Percentiles rank a stretch among this genome's conserved stretches.
phyloP scores from a whole-genome alignment of 2,797 vertebrate genomes.

The Siniperca scherzeri region DNA sequence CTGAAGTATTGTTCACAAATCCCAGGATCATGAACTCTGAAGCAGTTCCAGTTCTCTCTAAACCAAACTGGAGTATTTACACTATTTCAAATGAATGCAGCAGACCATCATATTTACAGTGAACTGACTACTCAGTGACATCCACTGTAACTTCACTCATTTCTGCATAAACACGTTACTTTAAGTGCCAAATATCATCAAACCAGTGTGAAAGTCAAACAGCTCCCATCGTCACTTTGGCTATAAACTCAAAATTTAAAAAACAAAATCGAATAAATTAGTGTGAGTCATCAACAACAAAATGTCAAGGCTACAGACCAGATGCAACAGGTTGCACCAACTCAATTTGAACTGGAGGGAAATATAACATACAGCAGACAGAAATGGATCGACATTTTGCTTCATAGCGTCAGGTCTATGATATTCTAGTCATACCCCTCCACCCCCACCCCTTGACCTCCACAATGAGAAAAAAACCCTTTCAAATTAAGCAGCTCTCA shows the following conservation, averaged over 20 bases:
- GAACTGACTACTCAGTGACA: conserved; percentile 18
- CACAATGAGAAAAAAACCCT: background rate
- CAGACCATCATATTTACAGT: conserved; percentile 38
- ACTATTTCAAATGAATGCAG: conserved; percentile 23
- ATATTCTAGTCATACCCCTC: background rate
- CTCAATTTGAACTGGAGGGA: conserved; percentile 2
- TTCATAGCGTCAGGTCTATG: conserved; percentile 41
- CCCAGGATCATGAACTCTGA: conserved; percentile 33
- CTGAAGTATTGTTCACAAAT: conserved; percentile 51
- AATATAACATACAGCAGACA: conserved; percentile 4
- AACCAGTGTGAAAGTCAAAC: conserved; percentile 30
- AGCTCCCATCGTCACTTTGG: conserved; percentile 14
- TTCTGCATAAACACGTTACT: conserved; percentile 31
- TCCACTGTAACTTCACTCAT: conserved; percentile 7
- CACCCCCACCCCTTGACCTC: background rate
- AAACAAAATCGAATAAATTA: conserved; percentile 24
- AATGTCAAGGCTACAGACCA: conserved; percentile 4
- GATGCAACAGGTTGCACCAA: background rate
- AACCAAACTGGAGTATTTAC: conserved; percentile 32
- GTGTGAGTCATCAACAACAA: background rate
- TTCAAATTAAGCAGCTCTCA: conserved; percentile 21
- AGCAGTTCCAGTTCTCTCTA: conserved; percentile 28
- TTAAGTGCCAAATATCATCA: conserved; percentile 50
- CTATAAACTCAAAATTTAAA: conserved; percentile 8
- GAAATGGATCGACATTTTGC: conserved; percentile 14